These are phyloP conservation scores for Pagrus major DNA, from an alignment of 2,113 vertebrate genomes.

Conservation along the genomic window DNA sequence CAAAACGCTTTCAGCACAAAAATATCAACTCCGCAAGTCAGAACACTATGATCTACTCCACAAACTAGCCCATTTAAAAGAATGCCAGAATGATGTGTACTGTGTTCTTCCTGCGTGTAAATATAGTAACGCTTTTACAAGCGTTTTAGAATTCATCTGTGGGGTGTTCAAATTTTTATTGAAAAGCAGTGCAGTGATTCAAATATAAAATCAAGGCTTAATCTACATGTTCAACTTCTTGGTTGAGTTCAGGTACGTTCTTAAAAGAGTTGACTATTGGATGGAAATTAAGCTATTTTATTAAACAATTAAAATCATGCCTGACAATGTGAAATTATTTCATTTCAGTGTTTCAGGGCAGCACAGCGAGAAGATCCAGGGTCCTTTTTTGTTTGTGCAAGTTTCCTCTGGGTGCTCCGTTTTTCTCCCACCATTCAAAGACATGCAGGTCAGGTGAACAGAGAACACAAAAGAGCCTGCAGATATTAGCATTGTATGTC, in stretches of 20 bases:
- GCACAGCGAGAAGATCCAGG: neutral
- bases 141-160: neutral
- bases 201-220: neutral
- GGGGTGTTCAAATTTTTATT: neutral
- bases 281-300: neutral
- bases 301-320: neutral
- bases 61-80: constrained; percentile 36
- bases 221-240: neutral
- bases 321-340: neutral
- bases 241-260: neutral
- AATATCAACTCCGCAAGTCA: constrained; percentile 46
- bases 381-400: neutral
- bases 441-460: constrained; percentile 8
- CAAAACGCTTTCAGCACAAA: constrained; percentile 64
- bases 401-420: neutral
- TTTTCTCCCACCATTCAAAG: constrained; percentile 7
- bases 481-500: neutral
- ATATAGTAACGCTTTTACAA: neutral
- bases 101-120: constrained; percentile 4
- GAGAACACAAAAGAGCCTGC: neutral
- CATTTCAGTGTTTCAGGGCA: neutral
- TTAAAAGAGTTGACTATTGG: neutral
- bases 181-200: neutral
- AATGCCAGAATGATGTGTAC: constrained; percentile 12
- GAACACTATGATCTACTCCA: constrained; percentile 20